These are phyloP conservation scores for Thomomys bottae DNA, from an alignment of 2,113 vertebrate genomes.

Conservation along the genomic window DNA sequence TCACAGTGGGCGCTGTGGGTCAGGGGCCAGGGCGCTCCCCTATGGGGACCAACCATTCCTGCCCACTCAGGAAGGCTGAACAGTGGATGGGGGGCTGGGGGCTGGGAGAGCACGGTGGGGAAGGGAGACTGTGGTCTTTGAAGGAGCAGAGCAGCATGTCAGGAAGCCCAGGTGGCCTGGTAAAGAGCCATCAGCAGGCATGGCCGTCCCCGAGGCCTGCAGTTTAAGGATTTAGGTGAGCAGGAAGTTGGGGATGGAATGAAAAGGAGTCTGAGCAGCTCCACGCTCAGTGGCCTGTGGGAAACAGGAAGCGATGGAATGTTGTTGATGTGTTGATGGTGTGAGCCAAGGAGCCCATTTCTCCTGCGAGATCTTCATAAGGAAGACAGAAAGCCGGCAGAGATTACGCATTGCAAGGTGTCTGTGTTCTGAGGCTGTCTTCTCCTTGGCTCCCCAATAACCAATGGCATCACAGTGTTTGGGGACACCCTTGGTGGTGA, in stretches of 20 bases:
- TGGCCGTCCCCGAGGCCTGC: neutral
- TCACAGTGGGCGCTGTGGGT: neutral
- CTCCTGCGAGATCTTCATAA: neutral
- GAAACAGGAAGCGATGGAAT: constrained; percentile 42
- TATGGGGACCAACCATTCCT: neutral
- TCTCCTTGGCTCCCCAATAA: neutral
- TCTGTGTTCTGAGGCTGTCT: neutral
- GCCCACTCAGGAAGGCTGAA: neutral
- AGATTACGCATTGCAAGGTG: neutral
- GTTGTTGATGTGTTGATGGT: neutral
- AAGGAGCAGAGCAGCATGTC: neutral
- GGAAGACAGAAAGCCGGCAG: neutral
- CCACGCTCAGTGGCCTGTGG: neutral
- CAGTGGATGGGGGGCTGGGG: no score
- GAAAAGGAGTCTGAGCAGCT: neutral
- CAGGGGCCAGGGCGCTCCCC: neutral
- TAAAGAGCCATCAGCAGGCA: neutral
- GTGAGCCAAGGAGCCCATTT: neutral
- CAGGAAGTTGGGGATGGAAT: neutral
- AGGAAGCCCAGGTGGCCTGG: neutral
- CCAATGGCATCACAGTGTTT: neutral
- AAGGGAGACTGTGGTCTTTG: neutral
- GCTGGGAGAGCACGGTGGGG: no score
- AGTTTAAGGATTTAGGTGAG: constrained; percentile 36
- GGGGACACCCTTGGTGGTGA: neutral